A percentile compares a stretch with the other conserved stretches of the same genome.
These are phyloP conservation scores for Zaprionus camerounensis DNA, from an alignment of 1,140 invertebrate genomes.

Conservation along the genomic window DNA sequence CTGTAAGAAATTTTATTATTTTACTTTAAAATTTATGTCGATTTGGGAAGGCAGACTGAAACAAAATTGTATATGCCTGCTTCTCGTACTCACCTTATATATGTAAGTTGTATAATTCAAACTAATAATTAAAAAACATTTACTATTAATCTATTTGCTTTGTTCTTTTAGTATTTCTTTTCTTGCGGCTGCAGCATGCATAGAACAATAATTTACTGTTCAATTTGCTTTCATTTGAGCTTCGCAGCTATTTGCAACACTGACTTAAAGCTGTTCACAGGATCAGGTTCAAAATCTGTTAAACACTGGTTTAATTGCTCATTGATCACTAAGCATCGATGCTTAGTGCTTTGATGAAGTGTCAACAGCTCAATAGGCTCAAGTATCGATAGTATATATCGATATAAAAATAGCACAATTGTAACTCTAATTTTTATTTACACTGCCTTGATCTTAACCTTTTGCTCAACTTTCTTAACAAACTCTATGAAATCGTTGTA, in stretches of 20 bases:
- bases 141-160: not conserved
- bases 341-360: not conserved
- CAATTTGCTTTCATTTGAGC: conserved; percentile 6
- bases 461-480: conserved; percentile 78
- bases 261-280: conserved; percentile 13
- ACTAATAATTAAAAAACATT: not conserved
- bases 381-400: conserved; percentile 2
- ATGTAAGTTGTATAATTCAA: not conserved
- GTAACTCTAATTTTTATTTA: not conserved
- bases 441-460: conserved; percentile 53
- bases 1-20: conserved; percentile 8
- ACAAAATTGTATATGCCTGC: not conserved
- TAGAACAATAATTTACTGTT: conserved; percentile 15
- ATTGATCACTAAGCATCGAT: no score
- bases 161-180: not conserved
- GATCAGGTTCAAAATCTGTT: not conserved
- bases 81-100: not conserved
- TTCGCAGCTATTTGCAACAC: conserved; percentile 12
- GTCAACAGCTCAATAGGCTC: not conserved
- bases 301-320: no score
- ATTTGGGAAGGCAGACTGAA: not conserved
- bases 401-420: not conserved
- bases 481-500: conserved; percentile 87
- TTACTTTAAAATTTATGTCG: no score
- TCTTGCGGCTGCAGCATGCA: not conserved